A percentile compares a stretch with the other conserved stretches of the same genome.
Evolutionary conservation across 2,888 invertebrate genomes (phyloP).

Genomic region (Seira sanloemensis): DNA sequence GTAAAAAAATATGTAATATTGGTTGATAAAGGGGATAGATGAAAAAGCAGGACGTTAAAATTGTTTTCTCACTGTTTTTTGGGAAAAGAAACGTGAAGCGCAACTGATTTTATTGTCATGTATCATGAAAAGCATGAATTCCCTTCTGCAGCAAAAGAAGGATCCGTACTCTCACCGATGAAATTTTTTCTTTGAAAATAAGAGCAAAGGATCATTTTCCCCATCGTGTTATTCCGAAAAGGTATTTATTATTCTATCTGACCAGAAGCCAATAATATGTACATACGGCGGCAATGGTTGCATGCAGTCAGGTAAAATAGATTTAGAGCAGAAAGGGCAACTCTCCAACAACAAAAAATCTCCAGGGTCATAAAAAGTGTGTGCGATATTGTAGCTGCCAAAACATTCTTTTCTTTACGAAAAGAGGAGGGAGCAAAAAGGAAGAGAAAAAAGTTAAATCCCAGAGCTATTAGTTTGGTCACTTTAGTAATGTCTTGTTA

Average conservation of each 20-base stretch:
- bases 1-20: not conserved
- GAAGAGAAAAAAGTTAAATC: constrained; percentile 70
- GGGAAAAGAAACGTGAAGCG: not conserved
- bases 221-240: not conserved
- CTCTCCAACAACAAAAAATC: constrained; percentile 59
- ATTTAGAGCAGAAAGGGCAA: constrained; percentile 45
- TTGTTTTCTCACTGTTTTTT: too few species aligned
- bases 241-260: not conserved
- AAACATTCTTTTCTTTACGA: constrained; percentile 24
- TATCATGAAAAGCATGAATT: not conserved
- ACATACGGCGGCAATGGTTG: not conserved
- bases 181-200: not conserved
- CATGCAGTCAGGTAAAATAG: constrained; percentile 1
- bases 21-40: not conserved
- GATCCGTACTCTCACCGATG: not conserved
- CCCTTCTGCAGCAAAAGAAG: not conserved
- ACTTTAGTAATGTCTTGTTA: constrained; percentile 72
- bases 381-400: constrained; percentile 25
- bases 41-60: too few species aligned
- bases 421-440: constrained; percentile 53
- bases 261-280: constrained; percentile 4
- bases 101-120: not conserved
- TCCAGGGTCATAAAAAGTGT: constrained; percentile 70
- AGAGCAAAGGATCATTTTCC: not conserved
- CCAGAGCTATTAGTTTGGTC: constrained; percentile 74